These are phyloP conservation scores for Psix sp. DNA, from an alignment of 1,140 invertebrate genomes.

Conservation along the genomic window DNA sequence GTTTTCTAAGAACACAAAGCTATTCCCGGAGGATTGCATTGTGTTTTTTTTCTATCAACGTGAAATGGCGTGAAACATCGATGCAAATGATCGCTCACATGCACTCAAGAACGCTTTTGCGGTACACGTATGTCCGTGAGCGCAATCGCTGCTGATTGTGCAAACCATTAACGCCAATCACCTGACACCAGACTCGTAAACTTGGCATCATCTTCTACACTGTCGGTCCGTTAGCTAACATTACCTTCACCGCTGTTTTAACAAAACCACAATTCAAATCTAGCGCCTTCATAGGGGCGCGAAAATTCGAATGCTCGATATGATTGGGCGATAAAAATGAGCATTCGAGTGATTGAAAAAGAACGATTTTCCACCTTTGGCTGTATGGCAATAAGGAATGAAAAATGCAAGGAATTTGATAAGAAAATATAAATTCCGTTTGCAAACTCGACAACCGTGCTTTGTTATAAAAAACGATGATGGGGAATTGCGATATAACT, in stretches of 20 bases:
- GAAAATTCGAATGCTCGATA: too few relatives aligned
- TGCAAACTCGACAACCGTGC: too few relatives aligned
- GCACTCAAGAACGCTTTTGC: conserved; percentile 4
- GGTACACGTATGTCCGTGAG: conserved; percentile 15
- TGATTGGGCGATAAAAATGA: too few relatives aligned
- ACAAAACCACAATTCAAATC: conserved; percentile 8
- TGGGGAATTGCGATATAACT: too few relatives aligned
- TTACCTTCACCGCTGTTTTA: conserved; percentile 5
- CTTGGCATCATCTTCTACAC: conserved; percentile 48
- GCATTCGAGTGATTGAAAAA: too few relatives aligned
- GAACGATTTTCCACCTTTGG: too few relatives aligned
- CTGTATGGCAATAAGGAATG: too few relatives aligned
- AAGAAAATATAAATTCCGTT: too few relatives aligned
- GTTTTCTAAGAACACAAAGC: conserved; percentile 11
- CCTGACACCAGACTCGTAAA: conserved; percentile 54
- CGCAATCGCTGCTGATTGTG: conserved; percentile 55
- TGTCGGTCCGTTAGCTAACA: conserved; percentile 13
- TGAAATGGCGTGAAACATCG: conserved; percentile 42
- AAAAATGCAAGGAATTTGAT: too few relatives aligned
- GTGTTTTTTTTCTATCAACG: conserved; percentile 16
- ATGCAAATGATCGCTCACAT: conserved; percentile 30
- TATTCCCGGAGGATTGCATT: conserved; percentile 12
- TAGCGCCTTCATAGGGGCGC: too few relatives aligned
- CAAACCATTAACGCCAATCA: conserved; percentile 65
- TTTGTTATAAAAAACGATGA: too few relatives aligned